Evolutionary conservation across 2,888 invertebrate species (phyloP), one percentile per base, ranked within the genome.

Genomic region (Mamestra brassicae): DNA sequence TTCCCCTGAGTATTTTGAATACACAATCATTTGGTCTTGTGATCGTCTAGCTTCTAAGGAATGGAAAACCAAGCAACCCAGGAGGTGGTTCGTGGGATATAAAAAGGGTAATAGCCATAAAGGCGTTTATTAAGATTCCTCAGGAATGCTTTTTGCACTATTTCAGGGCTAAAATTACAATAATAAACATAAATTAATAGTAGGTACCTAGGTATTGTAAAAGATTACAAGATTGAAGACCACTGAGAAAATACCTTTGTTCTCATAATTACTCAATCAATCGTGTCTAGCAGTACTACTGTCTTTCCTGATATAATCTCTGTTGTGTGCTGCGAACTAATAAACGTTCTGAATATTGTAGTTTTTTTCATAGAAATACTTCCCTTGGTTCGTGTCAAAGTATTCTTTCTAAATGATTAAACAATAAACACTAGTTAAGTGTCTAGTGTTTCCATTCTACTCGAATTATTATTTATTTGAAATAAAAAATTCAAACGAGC

Each of bases 211-310:
- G 15, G 13, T 47, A 66, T 47, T 45, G 11, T n/a, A 50, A 5
- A 36, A 26, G n/a, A 38, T 60, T 15, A 17, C 57, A 57, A 64
- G 36, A 52, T 36, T 36, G 5, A 36, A 54, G 10, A 54, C 17
- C 52, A 45, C 74, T 26, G 13, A 52, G 26, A 60, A 42, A 58
- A 54, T 13, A 54, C 45, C 1, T 74, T 36, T 66, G 36, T 60
- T 54, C 10, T 45, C 13, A 3, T 65, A 60, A 52, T 74, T 60
- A 45, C 36, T 52, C 17, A 74, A 65, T 36, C 52, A 52, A 45
- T 26, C 57, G n/a, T 42, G 8, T 4, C 13, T 50, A 50, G 6
- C 6, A 26, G 26, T 26, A 26, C 26, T 26, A 26, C 26, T 26
- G 26, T 26, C 26, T 26, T 26, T 26, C 26, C 26, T 26, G 26